Evolutionary conservation across 2,888 invertebrate genomes (phyloP), one percentile per base, ranked within the genome.

Genomic region (Halictus ligatus): DNA sequence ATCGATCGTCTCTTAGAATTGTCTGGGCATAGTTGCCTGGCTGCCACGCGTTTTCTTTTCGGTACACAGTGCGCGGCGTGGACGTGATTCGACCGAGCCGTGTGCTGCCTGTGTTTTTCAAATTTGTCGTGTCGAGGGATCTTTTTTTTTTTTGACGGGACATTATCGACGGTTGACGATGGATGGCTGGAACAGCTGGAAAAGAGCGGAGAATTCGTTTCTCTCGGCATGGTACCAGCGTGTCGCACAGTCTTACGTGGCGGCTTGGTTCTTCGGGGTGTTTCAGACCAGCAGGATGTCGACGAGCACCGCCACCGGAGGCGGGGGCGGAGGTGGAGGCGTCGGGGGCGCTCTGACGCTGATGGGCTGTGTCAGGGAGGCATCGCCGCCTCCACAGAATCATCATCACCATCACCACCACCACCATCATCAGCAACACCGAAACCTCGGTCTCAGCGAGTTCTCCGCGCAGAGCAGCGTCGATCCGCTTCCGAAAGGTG

Each of bases 281-380:
- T 94, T 94, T 92, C 94, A 94, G 94, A 91, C 81, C 76, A 88
- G 88, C 85, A 91, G 90, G 78, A 94, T 93, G 92, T 93, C 93
- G 86, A 89, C 88, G 78, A 88, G 86, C 83, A 90, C 85, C 83
- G 75, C 90, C 80, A 83, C 82, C 60, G 81, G 82, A 7, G 95
- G 95, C 93, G 85, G 95, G 94, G 96, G 95, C 89, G 90, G 90
- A 69, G 95, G 95, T 94, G 96, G 96, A 95, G 96, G 96, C 92
- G 96, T 96, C 93, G 96, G 96, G 93, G 96, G 96, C 93, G 96
- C 96, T 93, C 96, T 96, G 91, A 96, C 96, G 93, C 96, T 97
- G 94, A 97, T 97, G 97, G 97, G 96, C 80, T 96, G 96, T 93
- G 96, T 96, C 85, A 95, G 96, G 75, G 96, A 96, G 92, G 96